Evolutionary conservation across 2,888 invertebrate genomes (phyloP).

Genomic region (Rhagonycha fulva): DNA sequence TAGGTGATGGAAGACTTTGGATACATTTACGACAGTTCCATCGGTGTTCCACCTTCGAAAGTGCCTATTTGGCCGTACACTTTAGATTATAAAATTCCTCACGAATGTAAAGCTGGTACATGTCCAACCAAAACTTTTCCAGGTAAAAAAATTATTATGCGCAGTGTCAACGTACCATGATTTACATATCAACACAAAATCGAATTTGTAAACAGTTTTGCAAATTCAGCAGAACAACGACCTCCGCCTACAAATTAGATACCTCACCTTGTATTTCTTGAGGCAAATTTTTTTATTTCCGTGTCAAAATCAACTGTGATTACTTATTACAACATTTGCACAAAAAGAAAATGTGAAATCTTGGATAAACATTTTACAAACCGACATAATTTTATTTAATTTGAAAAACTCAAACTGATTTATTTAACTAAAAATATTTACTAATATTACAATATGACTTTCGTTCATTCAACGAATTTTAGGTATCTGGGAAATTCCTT

Average conservation of each 20-base stretch:
- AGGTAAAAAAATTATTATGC: constrained; percentile 57
- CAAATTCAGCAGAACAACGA: neutral
- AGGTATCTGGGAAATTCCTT: constrained; percentile 91
- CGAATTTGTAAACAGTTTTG: neutral
- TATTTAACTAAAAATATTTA: too few species aligned
- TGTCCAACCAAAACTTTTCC: constrained; percentile 89
- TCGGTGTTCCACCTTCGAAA: constrained; percentile 79
- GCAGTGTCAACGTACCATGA: neutral
- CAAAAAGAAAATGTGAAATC: neutral
- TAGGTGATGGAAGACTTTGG: constrained; percentile 90
- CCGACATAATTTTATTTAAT: neutral
- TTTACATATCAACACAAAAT: neutral
- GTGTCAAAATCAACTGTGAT: neutral
- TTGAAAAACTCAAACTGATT: neutral
- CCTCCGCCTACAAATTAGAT: neutral
- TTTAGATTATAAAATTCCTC: constrained; percentile 89
- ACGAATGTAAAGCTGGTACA: constrained; percentile 91
- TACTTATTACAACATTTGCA: neutral
- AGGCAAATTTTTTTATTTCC: neutral
- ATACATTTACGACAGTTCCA: constrained; percentile 90
- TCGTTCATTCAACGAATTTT: too few species aligned
- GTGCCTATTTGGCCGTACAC: constrained; percentile 94
- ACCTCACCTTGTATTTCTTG: neutral
- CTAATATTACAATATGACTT: too few species aligned
- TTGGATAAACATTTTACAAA: neutral